Evolutionary conservation across 2,797 vertebrate species (phyloP).

Genomic region (Catostomus latipinnis): DNA sequence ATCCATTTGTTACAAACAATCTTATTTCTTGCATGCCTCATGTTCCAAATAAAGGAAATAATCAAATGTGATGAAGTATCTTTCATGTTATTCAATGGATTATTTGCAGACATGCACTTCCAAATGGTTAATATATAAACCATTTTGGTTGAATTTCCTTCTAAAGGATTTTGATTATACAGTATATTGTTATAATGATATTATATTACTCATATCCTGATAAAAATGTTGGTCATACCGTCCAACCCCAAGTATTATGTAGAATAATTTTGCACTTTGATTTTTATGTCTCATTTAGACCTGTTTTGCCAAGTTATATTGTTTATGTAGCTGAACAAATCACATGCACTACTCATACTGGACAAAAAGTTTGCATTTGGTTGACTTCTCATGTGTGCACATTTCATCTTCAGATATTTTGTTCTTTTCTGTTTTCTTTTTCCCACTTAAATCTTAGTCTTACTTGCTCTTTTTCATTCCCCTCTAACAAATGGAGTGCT

Average conservation of each 20-base stretch:
- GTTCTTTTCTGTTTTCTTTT: neutral
- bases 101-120: too few species aligned
- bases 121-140: too few species aligned
- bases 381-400: slow-evolving; percentile 18
- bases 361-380: neutral
- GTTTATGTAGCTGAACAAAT: neutral
- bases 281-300: neutral
- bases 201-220: too few species aligned
- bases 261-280: neutral
- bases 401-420: slow-evolving; percentile 24
- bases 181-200: too few species aligned
- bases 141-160: too few species aligned
- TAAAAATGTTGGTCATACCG: too few species aligned
- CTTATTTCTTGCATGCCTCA: too few species aligned
- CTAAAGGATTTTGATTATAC: too few species aligned
- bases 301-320: neutral
- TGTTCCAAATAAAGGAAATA: too few species aligned
- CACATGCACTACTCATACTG: neutral
- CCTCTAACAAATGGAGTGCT: slow-evolving; percentile 48
- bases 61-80: too few species aligned
- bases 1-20: too few species aligned
- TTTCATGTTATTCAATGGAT: too few species aligned
- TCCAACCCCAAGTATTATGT: neutral
- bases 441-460: slow-evolving; percentile 6
- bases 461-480: slow-evolving; percentile 8